phyloP scores from a whole-genome alignment of 2,113 vertebrate genomes.

The Penelope pileata region DNA sequence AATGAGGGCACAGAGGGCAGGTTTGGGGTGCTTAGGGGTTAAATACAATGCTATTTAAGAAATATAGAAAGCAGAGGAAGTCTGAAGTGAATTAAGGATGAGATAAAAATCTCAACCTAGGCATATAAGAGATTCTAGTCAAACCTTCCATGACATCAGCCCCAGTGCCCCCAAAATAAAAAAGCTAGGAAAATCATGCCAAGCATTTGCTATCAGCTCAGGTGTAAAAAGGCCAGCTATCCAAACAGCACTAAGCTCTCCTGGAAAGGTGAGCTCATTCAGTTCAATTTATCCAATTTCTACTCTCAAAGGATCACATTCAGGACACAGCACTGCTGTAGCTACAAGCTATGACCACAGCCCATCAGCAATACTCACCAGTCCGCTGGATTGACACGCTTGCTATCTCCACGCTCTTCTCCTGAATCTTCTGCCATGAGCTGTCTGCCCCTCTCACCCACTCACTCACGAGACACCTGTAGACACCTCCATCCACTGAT shows the following conservation, averaged over 20 bases:
- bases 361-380: conserved; percentile 75
- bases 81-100: not conserved
- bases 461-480: conserved; percentile 85
- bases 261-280: not conserved
- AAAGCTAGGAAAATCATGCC: not conserved
- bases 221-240: not conserved
- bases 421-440: conserved; percentile 87
- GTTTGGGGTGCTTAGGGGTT: not conserved
- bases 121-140: not conserved
- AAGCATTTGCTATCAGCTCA: not conserved
- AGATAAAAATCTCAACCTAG: not conserved
- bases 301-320: not conserved
- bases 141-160: not conserved
- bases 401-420: conserved; percentile 83
- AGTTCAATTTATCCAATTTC: not conserved
- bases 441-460: conserved; percentile 85
- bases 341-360: not conserved
- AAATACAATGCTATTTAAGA: not conserved
- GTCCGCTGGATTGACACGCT: conserved; percentile 80
- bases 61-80: not conserved
- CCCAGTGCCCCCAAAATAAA: not conserved
- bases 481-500: conserved; percentile 79
- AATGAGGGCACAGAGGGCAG: not conserved
- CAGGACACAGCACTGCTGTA: not conserved
- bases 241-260: not conserved